These are phyloP conservation scores for Xiphophorus maculatus DNA, from an alignment of 2,113 vertebrate species.

Conservation along the genomic window DNA sequence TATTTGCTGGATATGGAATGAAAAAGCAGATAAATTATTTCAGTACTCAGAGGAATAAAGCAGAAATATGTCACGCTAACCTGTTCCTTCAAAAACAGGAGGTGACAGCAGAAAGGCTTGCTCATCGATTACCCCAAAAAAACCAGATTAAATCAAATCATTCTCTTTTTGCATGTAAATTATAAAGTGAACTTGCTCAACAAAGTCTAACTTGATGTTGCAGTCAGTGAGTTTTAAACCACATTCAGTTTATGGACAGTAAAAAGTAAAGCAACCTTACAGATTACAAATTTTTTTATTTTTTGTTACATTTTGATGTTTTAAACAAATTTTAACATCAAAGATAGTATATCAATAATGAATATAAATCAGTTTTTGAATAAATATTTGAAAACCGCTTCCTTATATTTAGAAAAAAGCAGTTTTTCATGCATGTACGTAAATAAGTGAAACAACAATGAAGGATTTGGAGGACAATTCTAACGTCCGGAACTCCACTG, in stretches of 20 bases:
- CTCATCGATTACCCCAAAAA: conserved; percentile 56
- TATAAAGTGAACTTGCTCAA: conserved; percentile 51
- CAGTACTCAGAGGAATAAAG: conserved; percentile 27
- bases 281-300: no score
- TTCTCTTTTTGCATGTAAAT: conserved; percentile 58
- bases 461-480: no score
- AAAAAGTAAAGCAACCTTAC: no score
- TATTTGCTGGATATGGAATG: conserved; percentile 33
- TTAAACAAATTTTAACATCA: no score
- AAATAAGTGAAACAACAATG: no score
- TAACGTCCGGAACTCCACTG: no score
- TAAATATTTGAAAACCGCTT: no score
- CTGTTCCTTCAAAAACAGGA: conserved; percentile 51
- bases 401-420: no score
- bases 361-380: no score
- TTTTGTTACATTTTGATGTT: no score
- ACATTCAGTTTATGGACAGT: conserved; percentile 13
- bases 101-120: conserved; percentile 42
- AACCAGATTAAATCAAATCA: neutral
- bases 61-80: conserved; percentile 33
- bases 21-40: conserved; percentile 26
- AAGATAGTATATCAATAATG: no score
- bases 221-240: conserved; percentile 46
- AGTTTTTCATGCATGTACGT: no score
- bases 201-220: conserved; percentile 33